These are phyloP conservation scores for Oncorhynchus keta DNA, from an alignment of 2,113 vertebrate species.

Conservation along the genomic window DNA sequence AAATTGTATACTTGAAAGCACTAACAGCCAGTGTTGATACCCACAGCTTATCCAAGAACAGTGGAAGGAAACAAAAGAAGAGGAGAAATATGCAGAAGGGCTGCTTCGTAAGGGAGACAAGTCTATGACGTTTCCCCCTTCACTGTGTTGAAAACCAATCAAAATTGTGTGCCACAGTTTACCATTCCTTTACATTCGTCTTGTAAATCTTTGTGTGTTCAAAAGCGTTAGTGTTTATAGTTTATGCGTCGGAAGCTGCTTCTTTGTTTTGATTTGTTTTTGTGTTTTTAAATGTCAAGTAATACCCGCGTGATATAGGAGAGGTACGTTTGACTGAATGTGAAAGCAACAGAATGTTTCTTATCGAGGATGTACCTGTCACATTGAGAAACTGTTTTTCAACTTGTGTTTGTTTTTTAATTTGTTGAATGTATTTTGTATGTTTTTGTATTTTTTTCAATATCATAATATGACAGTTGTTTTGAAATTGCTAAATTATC, in stretches of 20 bases:
- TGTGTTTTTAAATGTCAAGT: constrained; percentile 6
- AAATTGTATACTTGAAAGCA: background rate
- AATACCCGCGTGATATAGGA: constrained; percentile 27
- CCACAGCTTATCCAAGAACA: background rate
- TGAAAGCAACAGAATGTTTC: constrained; percentile 17
- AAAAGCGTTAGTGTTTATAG: constrained; percentile 24
- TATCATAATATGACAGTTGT: constrained; percentile 5
- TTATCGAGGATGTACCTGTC: constrained; percentile 6
- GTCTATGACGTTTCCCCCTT: constrained; percentile 78
- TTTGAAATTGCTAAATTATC: background rate
- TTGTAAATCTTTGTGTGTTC: constrained; percentile 28
- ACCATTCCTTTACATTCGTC: constrained; percentile 27
- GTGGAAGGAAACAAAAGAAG: background rate
- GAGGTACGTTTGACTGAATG: constrained; percentile 22
- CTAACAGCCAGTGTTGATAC: background rate
- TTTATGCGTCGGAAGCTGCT: constrained; percentile 24
- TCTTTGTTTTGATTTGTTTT: constrained; percentile 3
- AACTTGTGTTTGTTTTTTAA: constrained; percentile 19
- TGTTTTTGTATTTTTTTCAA: constrained; percentile 50
- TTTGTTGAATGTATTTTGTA: constrained; percentile 44
- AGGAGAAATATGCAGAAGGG: constrained; percentile 55
- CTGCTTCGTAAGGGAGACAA: constrained; percentile 81
- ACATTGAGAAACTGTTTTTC: constrained; percentile 19
- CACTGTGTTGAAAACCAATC: constrained; percentile 66
- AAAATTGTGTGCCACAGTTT: constrained; percentile 66